Conservation (phyloP, 1,140 invertebrate species). For the Heliconius eleuchia region DNA sequence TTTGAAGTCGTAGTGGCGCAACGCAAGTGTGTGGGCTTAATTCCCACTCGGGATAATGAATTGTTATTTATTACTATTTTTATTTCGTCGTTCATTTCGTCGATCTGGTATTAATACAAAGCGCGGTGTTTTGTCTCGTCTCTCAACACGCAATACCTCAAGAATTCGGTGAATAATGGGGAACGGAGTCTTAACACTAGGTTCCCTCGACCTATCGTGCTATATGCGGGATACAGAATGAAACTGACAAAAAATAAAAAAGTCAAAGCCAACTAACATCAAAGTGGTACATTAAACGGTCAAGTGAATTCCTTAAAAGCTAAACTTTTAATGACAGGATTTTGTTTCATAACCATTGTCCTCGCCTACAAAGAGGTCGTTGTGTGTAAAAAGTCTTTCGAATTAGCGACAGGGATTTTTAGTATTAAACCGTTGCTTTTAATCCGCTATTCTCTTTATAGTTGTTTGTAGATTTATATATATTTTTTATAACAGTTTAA, state of each 20-base stretch:
- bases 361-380: slow-evolving; percentile 44
- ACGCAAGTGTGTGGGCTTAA: neutral
- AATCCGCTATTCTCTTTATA: slow-evolving; percentile 19
- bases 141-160: too few relatives aligned
- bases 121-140: too few relatives aligned
- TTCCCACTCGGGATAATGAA: too few relatives aligned
- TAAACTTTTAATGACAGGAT: slow-evolving; percentile 73
- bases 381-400: slow-evolving; percentile 56
- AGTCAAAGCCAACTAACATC: neutral
- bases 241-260: neutral
- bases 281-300: slow-evolving; percentile 35
- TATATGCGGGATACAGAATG: too few relatives aligned
- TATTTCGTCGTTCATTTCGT: too few relatives aligned
- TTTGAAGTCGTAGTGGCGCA: neutral
- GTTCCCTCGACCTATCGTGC: too few relatives aligned
- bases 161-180: too few relatives aligned
- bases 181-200: too few relatives aligned
- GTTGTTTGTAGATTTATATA: neutral
- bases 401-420: slow-evolving; percentile 30
- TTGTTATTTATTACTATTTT: too few relatives aligned
- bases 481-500: neutral
- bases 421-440: neutral
- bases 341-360: slow-evolving; percentile 61
- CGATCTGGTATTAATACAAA: too few relatives aligned
- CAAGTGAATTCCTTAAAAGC: slow-evolving; percentile 53